A percentile compares a stretch with the other conserved stretches of the same genome.
These are phyloP conservation scores for Gambusia yucatana DNA, from an alignment of 2,797 vertebrate species.

Conservation along the genomic window DNA sequence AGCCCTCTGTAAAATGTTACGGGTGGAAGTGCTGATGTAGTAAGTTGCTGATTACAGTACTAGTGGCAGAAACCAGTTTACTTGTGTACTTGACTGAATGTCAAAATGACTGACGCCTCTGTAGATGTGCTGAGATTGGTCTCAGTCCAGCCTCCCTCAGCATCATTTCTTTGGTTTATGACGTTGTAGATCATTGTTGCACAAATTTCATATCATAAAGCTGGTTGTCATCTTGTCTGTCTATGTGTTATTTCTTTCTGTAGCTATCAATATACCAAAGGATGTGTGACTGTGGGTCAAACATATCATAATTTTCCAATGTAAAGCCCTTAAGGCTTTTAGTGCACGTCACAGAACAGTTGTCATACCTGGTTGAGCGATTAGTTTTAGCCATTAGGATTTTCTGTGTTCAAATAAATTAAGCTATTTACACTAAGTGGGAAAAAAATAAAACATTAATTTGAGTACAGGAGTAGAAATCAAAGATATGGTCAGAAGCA, in stretches of 20 bases:
- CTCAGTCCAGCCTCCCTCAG: constrained; percentile 1
- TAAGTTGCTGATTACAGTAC: constrained; percentile 8
- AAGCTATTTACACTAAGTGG: not conserved
- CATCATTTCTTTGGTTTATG: not conserved
- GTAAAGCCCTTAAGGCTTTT: not conserved
- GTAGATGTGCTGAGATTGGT: constrained; percentile 2
- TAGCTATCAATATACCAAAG: not conserved
- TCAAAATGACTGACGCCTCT: constrained; percentile 3
- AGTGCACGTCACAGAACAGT: not conserved
- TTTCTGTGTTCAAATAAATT: not conserved
- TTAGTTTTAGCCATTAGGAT: not conserved
- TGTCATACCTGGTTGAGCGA: not conserved
- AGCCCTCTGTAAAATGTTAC: not conserved
- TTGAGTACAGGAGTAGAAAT: not conserved
- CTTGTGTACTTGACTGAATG: constrained; percentile 1
- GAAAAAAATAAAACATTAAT: not conserved
- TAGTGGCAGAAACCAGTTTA: not conserved
- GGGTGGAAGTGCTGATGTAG: constrained; percentile 4
- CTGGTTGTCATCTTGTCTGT: not conserved
- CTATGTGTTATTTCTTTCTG: not conserved
- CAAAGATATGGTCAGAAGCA: not conserved
- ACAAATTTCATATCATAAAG: not conserved
- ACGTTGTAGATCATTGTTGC: not conserved
- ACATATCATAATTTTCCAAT: not conserved
- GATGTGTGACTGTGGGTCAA: not conserved